These are phyloP conservation scores for Danaus plexippus DNA, from an alignment of 1,140 invertebrate species.

Conservation along the genomic window DNA sequence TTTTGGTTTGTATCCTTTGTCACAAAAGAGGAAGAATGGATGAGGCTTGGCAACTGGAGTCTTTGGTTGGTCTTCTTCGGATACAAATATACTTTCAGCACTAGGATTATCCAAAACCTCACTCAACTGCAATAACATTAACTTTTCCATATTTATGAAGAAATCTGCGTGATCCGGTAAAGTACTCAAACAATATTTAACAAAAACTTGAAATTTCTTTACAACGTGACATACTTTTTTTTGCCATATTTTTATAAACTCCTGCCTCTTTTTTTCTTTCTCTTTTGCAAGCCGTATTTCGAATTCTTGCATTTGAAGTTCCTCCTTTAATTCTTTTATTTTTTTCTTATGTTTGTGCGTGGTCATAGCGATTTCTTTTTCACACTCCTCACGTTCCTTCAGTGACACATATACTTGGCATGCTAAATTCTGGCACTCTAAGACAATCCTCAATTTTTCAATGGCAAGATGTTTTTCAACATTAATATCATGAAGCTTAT, in stretches of 20 bases:
- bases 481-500: conserved; percentile 47
- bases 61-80: conserved; percentile 27
- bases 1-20: conserved; percentile 40
- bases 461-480: conserved; percentile 51
- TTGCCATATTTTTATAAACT: conserved; percentile 45
- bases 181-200: conserved; percentile 44
- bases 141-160: conserved; percentile 58
- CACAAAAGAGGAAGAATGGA: conserved; percentile 52
- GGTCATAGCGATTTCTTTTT: conserved; percentile 33
- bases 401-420: conserved; percentile 59
- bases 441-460: conserved; percentile 41
- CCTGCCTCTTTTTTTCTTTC: conserved; percentile 37
- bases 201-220: conserved; percentile 56
- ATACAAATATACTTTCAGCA: conserved; percentile 43
- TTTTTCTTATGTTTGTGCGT: conserved; percentile 44
- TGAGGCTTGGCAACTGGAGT: conserved; percentile 39
- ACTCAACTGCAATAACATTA: conserved; percentile 54
- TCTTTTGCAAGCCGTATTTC: conserved; percentile 41
- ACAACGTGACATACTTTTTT: conserved; percentile 55
- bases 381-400: conserved; percentile 48
- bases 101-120: conserved; percentile 39
- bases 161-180: conserved; percentile 57
- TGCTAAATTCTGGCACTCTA: conserved; percentile 54
- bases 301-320: conserved; percentile 39
- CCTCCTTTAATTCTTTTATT: conserved; percentile 32